Base-by-base conservation (phyloP, 2,888 invertebrate genomes). In the Pimpla rufipes region DNA sequence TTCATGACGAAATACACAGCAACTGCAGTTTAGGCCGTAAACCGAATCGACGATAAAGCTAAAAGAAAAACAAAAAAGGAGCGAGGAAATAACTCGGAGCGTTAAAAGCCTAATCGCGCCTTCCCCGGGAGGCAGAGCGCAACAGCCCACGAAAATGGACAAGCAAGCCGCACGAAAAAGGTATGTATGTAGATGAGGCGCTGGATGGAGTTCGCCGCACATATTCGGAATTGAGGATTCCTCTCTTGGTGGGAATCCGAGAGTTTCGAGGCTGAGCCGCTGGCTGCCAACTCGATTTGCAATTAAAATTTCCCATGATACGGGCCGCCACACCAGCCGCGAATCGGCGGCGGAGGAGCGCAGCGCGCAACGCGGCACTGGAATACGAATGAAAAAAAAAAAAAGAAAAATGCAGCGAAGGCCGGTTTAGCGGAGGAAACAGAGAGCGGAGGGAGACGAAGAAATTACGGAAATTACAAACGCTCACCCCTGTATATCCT, bases 401-500 rank as follows among this genome's bases (percentile, higher is more conserved):
- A 29, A 42, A 5, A n/a, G 40, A 29, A 42, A 29, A 10, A 7
- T 42, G 42, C 29, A 59, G 0, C 29, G 7, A 35, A 59, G 16
- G 35, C 7, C 16, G 13, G 0, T 3, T 29, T 57, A 59, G 23
- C 6, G n/a, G 45, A 23, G 52, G 75, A 70, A n/a, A 21, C 47
- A 21, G 18, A 23, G n/a, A 52, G 29, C 29, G 29, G 21, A 18
- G 59, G 35, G 52, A 47, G 70, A 77, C 57, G 57, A 74, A 79
- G 67, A 40, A 80, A 80, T 16, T 68, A 23, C 62, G 13, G 62
- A 40, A 64, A 64, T 64, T 64, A 64, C 62, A 55, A 70, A 52
- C 37, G 68, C 10, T 37, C 37, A 11, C 8, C 16, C 21, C 18
- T 47, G n/a, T 47, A 23, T 52, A 47, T 68, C 47, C 29, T 18